Base-by-base conservation (phyloP, 2,113 vertebrate genomes). In the Sorex araneus region DNA sequence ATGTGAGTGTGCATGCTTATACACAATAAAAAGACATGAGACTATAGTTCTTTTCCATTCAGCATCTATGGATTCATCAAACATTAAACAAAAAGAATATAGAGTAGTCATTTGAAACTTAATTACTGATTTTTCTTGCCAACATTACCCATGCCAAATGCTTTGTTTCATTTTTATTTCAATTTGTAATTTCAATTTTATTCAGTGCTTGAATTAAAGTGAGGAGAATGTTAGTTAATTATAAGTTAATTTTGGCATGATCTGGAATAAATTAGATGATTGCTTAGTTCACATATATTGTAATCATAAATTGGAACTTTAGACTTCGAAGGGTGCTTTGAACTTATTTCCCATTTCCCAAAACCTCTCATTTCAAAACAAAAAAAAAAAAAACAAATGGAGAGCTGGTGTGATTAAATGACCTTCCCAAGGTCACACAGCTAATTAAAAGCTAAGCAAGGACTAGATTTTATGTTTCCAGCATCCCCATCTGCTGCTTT, bases 181-280 rank as follows among this genome's bases (percentile, higher is more conserved):
- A 79, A 82, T 93, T 93, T 92, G 95, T 66, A 94, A 88, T 69
- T 95, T 93, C 60, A 90, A 54, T 89, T 95, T 92, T 89, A 86
- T 84, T 81, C 76, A 66, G 73, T 77, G 21, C 70, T 94, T 89
- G 76, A 92, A 95, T 95, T 93, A 95, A 95, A 95, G 73, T 92
- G 71, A 92, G 66, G 73, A 64, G 83, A 93, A 86, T 67, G 84
- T 79, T 69, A 32, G 91, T 84, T 94, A 94, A 96, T 95, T 95
- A 95, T 89, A 95, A 85, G 84, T 84, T 96, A 93, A 94, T 96
- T 96, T 92, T 90, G 76, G 77, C 69, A 87, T 94, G 94, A 91
- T 95, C 89, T 96, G 95, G 91, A 94, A 92, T 95, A 90, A 96
- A 96, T 95, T 95, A 97, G 73, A 93, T 84, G 86, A 97, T 87